Evolutionary conservation across 2,113 vertebrate genomes (phyloP).

Genomic region (Malurus cyaneus): DNA sequence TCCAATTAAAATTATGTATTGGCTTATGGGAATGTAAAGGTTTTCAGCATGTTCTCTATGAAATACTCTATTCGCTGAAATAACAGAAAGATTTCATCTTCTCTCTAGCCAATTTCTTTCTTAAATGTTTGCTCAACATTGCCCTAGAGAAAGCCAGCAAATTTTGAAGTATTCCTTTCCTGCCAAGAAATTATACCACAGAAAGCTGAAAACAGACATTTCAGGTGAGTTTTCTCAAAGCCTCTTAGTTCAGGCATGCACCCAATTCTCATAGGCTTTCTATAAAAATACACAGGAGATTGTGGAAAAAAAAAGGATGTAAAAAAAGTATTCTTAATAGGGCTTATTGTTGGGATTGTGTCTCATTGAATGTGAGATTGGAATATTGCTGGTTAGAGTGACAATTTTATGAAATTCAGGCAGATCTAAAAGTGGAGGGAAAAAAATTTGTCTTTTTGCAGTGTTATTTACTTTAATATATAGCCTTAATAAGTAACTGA

Average conservation of each 20-base stretch:
- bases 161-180: not conserved
- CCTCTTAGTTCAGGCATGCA: not conserved
- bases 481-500: conserved; percentile 43
- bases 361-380: not conserved
- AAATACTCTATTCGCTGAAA: not conserved
- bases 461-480: conserved; percentile 46
- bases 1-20: not conserved
- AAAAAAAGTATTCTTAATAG: not conserved
- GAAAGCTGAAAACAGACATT: not conserved
- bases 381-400: not conserved
- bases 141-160: not conserved
- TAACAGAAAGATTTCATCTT: not conserved
- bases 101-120: not conserved
- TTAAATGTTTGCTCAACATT: not conserved
- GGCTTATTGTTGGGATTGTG: not conserved
- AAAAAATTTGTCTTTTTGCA: not conserved
- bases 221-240: not conserved
- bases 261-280: not conserved
- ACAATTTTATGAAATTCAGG: not conserved
- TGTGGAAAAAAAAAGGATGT: not conserved
- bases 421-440: not conserved
- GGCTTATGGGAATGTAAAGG: not conserved
- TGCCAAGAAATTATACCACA: not conserved
- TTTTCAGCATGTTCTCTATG: not conserved
- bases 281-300: not conserved